Evolutionary conservation across 1,140 invertebrate genomes (phyloP).

Genomic region (Drosophila subobscura): DNA sequence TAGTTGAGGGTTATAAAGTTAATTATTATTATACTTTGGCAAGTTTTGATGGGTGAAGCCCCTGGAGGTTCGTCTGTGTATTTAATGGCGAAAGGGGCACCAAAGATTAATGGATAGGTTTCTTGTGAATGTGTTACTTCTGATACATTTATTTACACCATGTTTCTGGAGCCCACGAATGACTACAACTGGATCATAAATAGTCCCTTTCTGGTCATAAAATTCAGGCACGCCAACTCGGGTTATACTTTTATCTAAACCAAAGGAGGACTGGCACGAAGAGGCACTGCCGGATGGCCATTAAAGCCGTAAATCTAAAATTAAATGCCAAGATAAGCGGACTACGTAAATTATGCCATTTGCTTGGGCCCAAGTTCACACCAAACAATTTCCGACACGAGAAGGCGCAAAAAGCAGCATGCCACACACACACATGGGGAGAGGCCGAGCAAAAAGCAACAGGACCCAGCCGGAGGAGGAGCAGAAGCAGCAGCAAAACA

Average conservation of each 20-base stretch:
- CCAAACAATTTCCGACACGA: conserved; percentile 54
- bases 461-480: conserved; percentile 21
- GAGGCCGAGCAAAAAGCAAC: conserved; percentile 46
- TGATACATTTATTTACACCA: neutral
- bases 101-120: neutral
- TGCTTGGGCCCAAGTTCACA: conserved; percentile 52
- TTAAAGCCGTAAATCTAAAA: conserved; percentile 63
- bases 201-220: conserved; percentile 29
- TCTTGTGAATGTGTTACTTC: neutral
- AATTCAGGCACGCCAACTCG: conserved; percentile 31
- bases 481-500: conserved; percentile 22
- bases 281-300: conserved; percentile 10
- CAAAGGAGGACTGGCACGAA: conserved; percentile 11
- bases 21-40: conserved; percentile 24
- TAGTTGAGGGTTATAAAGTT: conserved; percentile 27
- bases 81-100: neutral
- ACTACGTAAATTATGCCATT: conserved; percentile 63
- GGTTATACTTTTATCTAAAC: conserved; percentile 29
- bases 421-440: conserved; percentile 12
- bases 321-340: conserved; percentile 67
- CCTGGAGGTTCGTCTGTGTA: neutral
- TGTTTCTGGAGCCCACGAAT: too few relatives aligned
- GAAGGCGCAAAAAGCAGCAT: conserved; percentile 48
- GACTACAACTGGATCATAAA: conserved; percentile 30
- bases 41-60: conserved; percentile 11